Conservation (phyloP, 2,888 invertebrate species). For the Acrocyrtus sp. region DNA sequence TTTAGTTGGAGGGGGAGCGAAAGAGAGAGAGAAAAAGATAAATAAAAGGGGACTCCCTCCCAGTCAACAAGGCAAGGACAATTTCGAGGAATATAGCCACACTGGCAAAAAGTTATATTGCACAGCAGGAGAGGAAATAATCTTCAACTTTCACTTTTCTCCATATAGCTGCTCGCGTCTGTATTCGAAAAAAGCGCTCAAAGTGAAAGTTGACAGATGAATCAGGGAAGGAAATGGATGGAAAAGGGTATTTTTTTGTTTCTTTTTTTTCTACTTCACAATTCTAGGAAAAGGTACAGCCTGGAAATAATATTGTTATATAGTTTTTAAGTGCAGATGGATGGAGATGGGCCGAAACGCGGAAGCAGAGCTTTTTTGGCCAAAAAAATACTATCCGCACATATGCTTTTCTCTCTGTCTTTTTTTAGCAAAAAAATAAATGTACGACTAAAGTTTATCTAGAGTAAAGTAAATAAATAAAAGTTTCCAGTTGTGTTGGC, state of each 20-base stretch:
- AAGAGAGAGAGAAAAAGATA: too few species aligned
- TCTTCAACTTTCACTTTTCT: background rate
- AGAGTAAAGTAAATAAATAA: background rate
- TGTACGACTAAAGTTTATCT: too few species aligned
- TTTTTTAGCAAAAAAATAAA: background rate
- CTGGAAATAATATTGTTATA: too few species aligned
- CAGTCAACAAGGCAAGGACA: too few species aligned
- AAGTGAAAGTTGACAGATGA: background rate
- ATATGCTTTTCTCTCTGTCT: background rate
- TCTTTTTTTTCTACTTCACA: background rate
- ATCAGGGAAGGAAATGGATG: background rate
- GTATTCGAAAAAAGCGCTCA: too few species aligned
- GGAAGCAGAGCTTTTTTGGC: background rate
- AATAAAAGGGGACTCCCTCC: too few species aligned
- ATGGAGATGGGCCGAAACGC: background rate
- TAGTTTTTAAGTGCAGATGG: too few species aligned
- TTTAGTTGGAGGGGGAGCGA: too few species aligned
- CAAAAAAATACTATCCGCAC: background rate
- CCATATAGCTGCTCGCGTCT: background rate
- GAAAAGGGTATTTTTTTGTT: too few species aligned
- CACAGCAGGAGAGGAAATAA: background rate
- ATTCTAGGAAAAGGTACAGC: background rate
- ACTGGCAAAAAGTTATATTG: too few species aligned
- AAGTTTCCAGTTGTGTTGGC: background rate
- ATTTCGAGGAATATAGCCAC: too few species aligned